Evolutionary conservation across 2,797 vertebrate species (phyloP).

Genomic region (Microchirus variegatus): DNA sequence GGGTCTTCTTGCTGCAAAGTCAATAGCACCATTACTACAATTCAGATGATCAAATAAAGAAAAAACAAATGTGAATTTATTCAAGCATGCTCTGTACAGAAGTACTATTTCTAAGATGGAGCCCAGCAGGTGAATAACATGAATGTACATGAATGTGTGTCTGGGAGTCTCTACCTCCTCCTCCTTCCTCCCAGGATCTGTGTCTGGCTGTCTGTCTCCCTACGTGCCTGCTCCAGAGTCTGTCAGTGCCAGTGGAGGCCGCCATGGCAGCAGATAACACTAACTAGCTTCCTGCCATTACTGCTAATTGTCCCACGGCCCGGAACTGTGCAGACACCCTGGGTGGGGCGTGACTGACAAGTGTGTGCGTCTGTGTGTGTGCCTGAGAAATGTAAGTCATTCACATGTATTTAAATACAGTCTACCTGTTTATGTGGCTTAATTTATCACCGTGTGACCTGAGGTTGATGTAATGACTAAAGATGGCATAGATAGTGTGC

Average conservation of each 20-base stretch:
- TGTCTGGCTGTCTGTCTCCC: constrained; percentile 54
- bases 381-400: constrained; percentile 24
- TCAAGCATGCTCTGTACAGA: too few species aligned
- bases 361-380: constrained; percentile 33
- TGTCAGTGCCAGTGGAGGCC: constrained; percentile 66
- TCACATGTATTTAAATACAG: constrained; percentile 21
- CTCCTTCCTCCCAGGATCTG: constrained; percentile 35
- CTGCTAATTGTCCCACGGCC: constrained; percentile 74
- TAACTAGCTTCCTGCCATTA: constrained; percentile 86
- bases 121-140: constrained; percentile 18
- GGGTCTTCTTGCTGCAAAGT: too few species aligned
- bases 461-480: too few species aligned
- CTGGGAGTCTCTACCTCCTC: constrained; percentile 4
- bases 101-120: constrained; percentile 15
- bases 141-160: constrained; percentile 29
- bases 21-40: too few species aligned
- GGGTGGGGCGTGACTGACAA: constrained; percentile 73
- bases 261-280: constrained; percentile 79
- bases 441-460: not conserved
- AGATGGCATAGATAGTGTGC: too few species aligned
- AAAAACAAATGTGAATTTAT: too few species aligned
- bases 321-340: constrained; percentile 76
- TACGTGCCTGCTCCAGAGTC: constrained; percentile 81
- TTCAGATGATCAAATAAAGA: too few species aligned
- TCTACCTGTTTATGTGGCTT: constrained; percentile 12